Conservation (phyloP, 53 echinoderm and acorn worm species). For the Holothuria leucospilota region DNA sequence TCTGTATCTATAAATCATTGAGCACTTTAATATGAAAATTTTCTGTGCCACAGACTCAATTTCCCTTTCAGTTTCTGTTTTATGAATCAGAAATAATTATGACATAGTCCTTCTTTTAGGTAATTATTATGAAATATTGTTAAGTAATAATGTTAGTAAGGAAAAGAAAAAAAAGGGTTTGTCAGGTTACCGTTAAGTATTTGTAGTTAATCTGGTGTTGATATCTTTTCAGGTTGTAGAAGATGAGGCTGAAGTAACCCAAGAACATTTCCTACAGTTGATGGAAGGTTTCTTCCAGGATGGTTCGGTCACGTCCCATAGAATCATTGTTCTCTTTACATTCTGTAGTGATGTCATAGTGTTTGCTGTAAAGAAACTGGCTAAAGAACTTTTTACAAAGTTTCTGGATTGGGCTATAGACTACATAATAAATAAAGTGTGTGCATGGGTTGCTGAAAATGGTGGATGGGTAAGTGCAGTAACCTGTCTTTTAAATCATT, state of each 20-base stretch:
- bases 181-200: too few species aligned
- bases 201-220: too few species aligned
- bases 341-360: slow-evolving; percentile 85
- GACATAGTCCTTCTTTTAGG: too few species aligned
- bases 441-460: slow-evolving; percentile 71
- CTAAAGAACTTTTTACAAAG: slow-evolving; percentile 53
- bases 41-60: too few species aligned
- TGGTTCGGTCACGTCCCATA: slow-evolving; percentile 53
- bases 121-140: too few species aligned
- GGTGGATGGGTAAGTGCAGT: slow-evolving; percentile 81
- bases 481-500: too few species aligned
- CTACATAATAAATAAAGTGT: slow-evolving; percentile 67
- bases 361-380: slow-evolving; percentile 50
- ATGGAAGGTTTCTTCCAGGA: slow-evolving; percentile 68
- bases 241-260: slow-evolving; percentile 25
- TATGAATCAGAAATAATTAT: too few species aligned
- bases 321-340: slow-evolving; percentile 75
- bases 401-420: slow-evolving; percentile 71
- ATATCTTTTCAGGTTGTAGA: slow-evolving; percentile 20
- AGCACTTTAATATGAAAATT: too few species aligned
- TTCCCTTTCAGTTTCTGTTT: too few species aligned
- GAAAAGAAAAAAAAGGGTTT: too few species aligned
- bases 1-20: too few species aligned
- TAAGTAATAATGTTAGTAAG: too few species aligned
- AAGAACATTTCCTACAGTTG: slow-evolving; percentile 64